A percentile compares a stretch with the other conserved stretches of the same genome.
Evolutionary conservation across 2,888 invertebrate species (phyloP).

Genomic region (Gastrophysa polygoni): DNA sequence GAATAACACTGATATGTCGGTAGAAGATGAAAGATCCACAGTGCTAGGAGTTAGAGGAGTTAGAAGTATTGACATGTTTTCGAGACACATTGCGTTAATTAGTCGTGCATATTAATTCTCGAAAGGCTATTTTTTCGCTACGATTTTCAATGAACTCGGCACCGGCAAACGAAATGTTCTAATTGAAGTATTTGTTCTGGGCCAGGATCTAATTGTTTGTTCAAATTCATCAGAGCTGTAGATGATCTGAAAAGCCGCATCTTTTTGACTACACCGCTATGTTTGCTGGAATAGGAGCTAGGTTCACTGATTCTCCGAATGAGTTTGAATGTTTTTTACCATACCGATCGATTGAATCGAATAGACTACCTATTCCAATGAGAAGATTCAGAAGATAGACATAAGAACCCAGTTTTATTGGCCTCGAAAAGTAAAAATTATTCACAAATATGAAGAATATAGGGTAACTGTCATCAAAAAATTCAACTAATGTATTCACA

Average conservation of each 20-base stretch:
- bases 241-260: neutral
- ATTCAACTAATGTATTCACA: too few relatives aligned
- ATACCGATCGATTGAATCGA: too few relatives aligned
- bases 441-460: too few relatives aligned
- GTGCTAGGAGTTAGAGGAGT: conserved; percentile 20
- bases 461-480: too few relatives aligned
- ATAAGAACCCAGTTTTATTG: too few relatives aligned
- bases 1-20: conserved; percentile 41
- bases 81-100: neutral
- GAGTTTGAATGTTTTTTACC: too few relatives aligned
- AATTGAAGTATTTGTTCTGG: neutral
- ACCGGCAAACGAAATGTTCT: neutral
- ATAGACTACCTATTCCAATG: too few relatives aligned
- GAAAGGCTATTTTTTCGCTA: neutral
- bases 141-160: neutral
- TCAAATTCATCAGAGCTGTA: neutral
- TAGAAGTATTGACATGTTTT: neutral
- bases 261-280: neutral
- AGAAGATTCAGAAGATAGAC: too few relatives aligned
- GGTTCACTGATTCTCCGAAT: too few relatives aligned
- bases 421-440: too few relatives aligned
- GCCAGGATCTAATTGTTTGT: neutral
- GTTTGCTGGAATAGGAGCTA: neutral
- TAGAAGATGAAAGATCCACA: conserved; percentile 33
- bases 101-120: neutral